Conservation (phyloP, 2,888 invertebrate species). For the Allophyes oxyacanthae region DNA sequence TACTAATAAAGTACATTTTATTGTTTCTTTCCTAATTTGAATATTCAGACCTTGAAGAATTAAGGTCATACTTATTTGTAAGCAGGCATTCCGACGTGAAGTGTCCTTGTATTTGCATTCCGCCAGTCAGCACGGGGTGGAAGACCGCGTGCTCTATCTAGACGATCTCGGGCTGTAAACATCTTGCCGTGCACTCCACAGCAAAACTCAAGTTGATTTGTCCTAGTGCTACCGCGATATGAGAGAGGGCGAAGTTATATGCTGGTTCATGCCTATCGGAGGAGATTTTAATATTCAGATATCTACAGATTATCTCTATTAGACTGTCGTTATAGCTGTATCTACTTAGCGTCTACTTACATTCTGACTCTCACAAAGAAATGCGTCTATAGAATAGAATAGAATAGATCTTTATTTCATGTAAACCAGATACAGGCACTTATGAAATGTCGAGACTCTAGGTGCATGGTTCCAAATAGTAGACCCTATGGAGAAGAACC, state of each 20-base stretch:
- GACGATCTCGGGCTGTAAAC: constrained; percentile 62
- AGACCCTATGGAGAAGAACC: too few relatives aligned
- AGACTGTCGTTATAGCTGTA: too few relatives aligned
- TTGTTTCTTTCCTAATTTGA: background rate
- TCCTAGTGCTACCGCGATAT: constrained; percentile 27
- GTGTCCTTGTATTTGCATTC: constrained; percentile 52
- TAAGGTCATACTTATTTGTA: constrained; percentile 6
- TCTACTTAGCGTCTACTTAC: too few relatives aligned
- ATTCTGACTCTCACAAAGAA: too few relatives aligned
- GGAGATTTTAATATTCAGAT: background rate
- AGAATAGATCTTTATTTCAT: too few relatives aligned
- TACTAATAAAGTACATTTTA: too few relatives aligned
- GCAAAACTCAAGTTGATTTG: constrained; percentile 25
- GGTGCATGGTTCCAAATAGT: too few relatives aligned
- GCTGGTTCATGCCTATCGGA: background rate
- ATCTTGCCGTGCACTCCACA: constrained; percentile 51
- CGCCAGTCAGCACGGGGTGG: constrained; percentile 44
- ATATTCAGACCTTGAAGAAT: constrained; percentile 9
- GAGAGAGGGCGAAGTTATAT: constrained; percentile 8
- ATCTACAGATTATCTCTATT: too few relatives aligned
- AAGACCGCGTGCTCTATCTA: constrained; percentile 67
- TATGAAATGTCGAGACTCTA: too few relatives aligned
- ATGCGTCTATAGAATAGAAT: too few relatives aligned
- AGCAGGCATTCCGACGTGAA: constrained; percentile 32
- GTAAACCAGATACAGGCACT: too few relatives aligned